These are phyloP conservation scores for Teleogryllus oceanicus DNA, from an alignment of 2,888 invertebrate genomes.

Conservation along the genomic window DNA sequence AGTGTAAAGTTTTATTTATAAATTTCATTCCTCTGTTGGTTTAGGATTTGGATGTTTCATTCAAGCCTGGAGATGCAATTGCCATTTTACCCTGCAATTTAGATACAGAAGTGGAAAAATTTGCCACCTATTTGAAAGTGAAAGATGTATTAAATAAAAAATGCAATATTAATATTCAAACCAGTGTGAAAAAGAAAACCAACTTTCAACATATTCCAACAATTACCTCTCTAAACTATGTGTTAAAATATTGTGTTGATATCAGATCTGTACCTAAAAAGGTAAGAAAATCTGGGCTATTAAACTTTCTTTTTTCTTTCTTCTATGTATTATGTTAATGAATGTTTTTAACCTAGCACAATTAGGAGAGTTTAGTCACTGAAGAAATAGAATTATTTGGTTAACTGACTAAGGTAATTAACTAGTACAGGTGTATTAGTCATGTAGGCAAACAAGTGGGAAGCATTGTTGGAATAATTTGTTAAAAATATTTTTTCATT, in stretches of 20 bases:
- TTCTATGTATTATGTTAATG: background rate
- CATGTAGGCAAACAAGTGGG: too few relatives aligned
- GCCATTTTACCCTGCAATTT: background rate
- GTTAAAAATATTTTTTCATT: too few relatives aligned
- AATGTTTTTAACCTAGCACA: background rate
- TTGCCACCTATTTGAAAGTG: background rate
- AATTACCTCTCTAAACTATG: background rate
- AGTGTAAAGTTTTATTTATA: background rate
- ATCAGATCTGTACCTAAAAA: background rate
- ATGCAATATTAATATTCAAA: background rate
- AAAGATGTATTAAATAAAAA: background rate
- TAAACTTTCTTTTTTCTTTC: too few relatives aligned
- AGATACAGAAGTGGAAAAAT: background rate
- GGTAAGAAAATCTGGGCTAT: background rate
- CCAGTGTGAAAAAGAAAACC: background rate
- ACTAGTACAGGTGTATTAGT: too few relatives aligned
- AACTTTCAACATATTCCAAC: background rate
- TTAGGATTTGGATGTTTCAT: background rate
- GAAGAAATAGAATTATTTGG: too few relatives aligned
- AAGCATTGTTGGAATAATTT: too few relatives aligned
- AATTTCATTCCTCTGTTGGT: background rate
- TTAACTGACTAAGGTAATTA: too few relatives aligned
- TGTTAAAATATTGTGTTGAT: background rate
- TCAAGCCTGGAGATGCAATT: background rate
- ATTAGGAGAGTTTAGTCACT: background rate